Evolutionary conservation across 2,888 invertebrate genomes (phyloP), one percentile per base, ranked within the genome.

Genomic region (Craniophora ligustri): DNA sequence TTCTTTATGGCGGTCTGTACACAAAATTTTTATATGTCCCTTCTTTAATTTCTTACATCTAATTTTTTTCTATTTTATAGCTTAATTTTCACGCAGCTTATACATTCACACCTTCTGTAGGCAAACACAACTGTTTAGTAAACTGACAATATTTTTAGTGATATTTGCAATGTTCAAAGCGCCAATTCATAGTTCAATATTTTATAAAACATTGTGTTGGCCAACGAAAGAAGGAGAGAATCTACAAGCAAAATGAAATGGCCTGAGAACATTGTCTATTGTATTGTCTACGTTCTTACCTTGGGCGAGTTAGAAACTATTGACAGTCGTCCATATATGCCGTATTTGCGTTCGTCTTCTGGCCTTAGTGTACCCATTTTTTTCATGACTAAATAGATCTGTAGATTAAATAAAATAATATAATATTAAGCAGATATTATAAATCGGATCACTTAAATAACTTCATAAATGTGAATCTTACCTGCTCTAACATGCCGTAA

Each of bases 401-500:
- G 84, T 30, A 39, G 14, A 7, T 28, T 23, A 19, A 6, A 46
- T 13, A 39, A 19, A 42, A 19, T 6, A 1, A 23, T 7, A 14
- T 23, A n/a, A n/a, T n/a, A n/a, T n/a, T n/a, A n/a, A n/a, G n/a
- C n/a, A n/a, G n/a, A n/a, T n/a, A n/a, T n/a, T n/a, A n/a, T n/a
- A n/a, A n/a, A n/a, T n/a, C n/a, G n/a, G n/a, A n/a, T n/a, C n/a
- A n/a, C n/a, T n/a, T n/a, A n/a, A n/a, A n/a, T n/a, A n/a, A n/a
- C n/a, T n/a, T n/a, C n/a, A n/a, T n/a, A 21, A 2, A 8, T 31
- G 10, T 21, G 1, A 3, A 10, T 35, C 40, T 67, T 7, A 95
- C 95, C 84, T 95, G 94, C 76, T 96, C 95, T 41, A 96, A 82
- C 81, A 97, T 94, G 31, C 96, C 96, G 67, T 95, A 95, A 81